A percentile compares a stretch with the other conserved stretches of the same genome.
Conservation (phyloP, 2,888 invertebrate species). For the Thymelicus lineola region DNA sequence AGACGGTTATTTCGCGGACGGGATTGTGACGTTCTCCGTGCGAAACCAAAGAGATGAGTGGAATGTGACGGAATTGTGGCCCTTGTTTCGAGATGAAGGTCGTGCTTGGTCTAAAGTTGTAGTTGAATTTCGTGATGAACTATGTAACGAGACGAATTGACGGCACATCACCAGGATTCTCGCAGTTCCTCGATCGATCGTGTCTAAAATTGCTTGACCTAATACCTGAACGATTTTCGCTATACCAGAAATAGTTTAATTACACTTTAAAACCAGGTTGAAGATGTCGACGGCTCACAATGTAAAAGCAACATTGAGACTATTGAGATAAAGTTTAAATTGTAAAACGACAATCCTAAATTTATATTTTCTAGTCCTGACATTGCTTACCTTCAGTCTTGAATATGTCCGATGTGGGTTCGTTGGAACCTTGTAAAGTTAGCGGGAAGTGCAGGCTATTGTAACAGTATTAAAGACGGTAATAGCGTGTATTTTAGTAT, state of each 20-base stretch:
- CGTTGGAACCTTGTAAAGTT: background rate
- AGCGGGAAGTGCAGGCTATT: conserved; percentile 43
- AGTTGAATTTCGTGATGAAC: background rate
- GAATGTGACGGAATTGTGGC: conserved; percentile 10
- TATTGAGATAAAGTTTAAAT: conserved; percentile 1
- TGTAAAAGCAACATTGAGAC: conserved; percentile 1
- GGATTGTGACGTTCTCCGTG: conserved; percentile 50
- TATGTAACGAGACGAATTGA: conserved; percentile 2
- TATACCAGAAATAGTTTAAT: conserved; percentile 7
- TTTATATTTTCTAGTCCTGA: conserved; percentile 48
- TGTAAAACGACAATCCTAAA: conserved; percentile 2
- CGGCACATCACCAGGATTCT: background rate
- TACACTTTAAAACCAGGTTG: background rate
- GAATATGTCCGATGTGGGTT: conserved; percentile 30
- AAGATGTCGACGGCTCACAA: background rate
- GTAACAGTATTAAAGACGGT: conserved; percentile 45
- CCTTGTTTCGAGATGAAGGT: background rate
- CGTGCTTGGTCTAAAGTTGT: conserved; percentile 6
- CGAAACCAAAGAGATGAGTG: conserved; percentile 73
- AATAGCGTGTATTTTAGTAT: conserved; percentile 43
- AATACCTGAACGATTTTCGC: background rate
- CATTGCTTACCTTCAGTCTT: conserved; percentile 44
- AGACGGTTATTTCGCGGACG: conserved; percentile 51
- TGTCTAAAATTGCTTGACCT: background rate
- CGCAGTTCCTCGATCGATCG: background rate